phyloP scores from a whole-genome alignment of 2,888 invertebrate species.

The Flabesymbios commensalis region DNA sequence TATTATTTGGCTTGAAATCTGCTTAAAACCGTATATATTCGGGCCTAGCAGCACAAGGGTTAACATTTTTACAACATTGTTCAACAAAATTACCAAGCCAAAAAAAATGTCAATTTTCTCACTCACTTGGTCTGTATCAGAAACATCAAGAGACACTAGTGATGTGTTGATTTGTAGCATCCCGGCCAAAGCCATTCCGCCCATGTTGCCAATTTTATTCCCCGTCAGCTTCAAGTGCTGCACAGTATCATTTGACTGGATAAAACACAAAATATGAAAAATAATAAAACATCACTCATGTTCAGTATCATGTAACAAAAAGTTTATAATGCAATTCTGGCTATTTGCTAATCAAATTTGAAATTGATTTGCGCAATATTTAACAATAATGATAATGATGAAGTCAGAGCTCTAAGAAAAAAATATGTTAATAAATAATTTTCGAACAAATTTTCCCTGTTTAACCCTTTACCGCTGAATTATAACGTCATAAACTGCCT shows the following conservation, averaged over 20 bases:
- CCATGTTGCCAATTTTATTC: constrained; percentile 60
- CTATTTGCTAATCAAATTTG: no score
- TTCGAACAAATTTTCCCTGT: no score
- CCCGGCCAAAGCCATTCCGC: constrained; percentile 61
- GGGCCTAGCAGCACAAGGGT: no score
- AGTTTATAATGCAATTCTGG: neutral
- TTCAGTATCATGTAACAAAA: neutral
- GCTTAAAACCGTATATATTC: no score
- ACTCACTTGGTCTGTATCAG: constrained; percentile 58
- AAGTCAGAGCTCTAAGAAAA: neutral
- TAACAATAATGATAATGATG: neutral
- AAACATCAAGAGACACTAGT: constrained; percentile 54
- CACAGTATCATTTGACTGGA: constrained; percentile 52
- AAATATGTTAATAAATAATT: neutral
- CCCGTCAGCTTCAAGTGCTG: constrained; percentile 51
- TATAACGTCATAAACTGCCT: no score
- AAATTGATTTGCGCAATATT: no score
- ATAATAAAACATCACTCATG: neutral
- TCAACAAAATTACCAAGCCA: no score
- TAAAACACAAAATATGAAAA: constrained; percentile 10
- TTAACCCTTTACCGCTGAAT: no score
- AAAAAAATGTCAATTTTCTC: no score
- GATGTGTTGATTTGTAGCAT: constrained; percentile 57
- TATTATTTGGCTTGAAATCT: no score
- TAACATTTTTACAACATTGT: no score